Base-by-base conservation (phyloP, 2,113 vertebrate species). In the Hippolais icterina region DNA sequence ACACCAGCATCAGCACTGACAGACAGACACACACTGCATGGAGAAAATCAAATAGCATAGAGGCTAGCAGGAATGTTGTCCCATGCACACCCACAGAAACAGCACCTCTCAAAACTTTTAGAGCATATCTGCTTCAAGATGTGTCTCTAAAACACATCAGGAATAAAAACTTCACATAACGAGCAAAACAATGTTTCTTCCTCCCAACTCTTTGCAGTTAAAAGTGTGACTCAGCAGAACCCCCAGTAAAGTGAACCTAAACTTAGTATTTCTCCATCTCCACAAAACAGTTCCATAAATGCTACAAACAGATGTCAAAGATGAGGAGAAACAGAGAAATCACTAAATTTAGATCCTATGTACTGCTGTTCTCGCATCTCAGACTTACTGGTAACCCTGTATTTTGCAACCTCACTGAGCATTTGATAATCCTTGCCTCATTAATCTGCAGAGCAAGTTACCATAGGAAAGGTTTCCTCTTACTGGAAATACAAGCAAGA, bases 241-340 rank as follows among this genome's bases (percentile, higher is more conserved):
- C 24, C 29, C 15, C 59, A 80, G 18, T 27, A 50, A 72, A 79
- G 35, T 8, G 6, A 80, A 74, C 83, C 54, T 76, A 87, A 91
- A 65, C 60, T 54, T 54, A 47, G 54, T 16, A 66, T 69, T 89
- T 68, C 81, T 53, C 57, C 77, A 78, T 79, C 61, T 89, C 70
- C 2, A 1, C 63, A 29, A 23, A 85, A 85, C 70, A 61, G 66
- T 44, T 83, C 83, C 88, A 61, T 68, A 89, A 95, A 92, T 68
- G 91, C 77, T 78, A 66, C 42, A 78, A 90, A 72, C 89, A 94
- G 60, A 75, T 90, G 89, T 59, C 93, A 89, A 63, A 59, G 60
- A 92, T 56, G 80, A 94, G 59, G 29, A 66, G 60, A 94, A 94
- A 53, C 54, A 90, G 83, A 76, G 44, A 31, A 95, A 79, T 23